Conservation (phyloP, 1,140 invertebrate genomes). For the Dendrolimus punctatus region DNA sequence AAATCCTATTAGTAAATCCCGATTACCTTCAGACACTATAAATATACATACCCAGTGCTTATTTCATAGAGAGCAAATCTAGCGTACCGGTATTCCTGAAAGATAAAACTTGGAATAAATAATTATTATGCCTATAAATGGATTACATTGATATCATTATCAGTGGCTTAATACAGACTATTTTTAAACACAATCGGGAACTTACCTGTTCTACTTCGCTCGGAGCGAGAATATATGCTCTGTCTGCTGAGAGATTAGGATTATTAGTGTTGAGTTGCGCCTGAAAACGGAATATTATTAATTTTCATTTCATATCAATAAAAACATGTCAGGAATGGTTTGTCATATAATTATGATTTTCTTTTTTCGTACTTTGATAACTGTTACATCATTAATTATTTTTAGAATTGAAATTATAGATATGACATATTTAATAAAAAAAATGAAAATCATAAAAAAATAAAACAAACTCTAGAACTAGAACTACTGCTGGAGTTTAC, state of each 20-base stretch:
- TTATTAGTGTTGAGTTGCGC: constrained; percentile 41
- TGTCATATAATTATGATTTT: no score
- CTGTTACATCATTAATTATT: no score
- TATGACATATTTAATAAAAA: no score
- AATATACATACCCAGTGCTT: constrained; percentile 55
- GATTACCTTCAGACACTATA: not conserved
- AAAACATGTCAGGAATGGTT: no score
- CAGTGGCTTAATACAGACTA: not conserved
- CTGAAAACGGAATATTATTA: constrained; percentile 22
- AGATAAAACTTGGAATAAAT: constrained; percentile 12
- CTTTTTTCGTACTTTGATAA: no score
- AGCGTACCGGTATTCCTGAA: constrained; percentile 77
- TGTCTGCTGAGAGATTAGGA: constrained; percentile 51
- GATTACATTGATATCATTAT: constrained; percentile 1
- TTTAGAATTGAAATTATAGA: no score
- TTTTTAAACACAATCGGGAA: no score
- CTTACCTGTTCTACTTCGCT: constrained; percentile 52
- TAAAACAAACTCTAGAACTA: no score
- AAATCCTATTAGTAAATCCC: no score
- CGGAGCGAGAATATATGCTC: constrained; percentile 47
- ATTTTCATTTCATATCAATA: no score
- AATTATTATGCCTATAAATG: not conserved
- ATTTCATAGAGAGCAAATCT: constrained; percentile 73
- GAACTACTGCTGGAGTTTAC: no score
- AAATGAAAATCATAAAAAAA: no score